phyloP scores from a whole-genome alignment of 2,888 invertebrate species.

The Rhabditophanes sp. region DNA sequence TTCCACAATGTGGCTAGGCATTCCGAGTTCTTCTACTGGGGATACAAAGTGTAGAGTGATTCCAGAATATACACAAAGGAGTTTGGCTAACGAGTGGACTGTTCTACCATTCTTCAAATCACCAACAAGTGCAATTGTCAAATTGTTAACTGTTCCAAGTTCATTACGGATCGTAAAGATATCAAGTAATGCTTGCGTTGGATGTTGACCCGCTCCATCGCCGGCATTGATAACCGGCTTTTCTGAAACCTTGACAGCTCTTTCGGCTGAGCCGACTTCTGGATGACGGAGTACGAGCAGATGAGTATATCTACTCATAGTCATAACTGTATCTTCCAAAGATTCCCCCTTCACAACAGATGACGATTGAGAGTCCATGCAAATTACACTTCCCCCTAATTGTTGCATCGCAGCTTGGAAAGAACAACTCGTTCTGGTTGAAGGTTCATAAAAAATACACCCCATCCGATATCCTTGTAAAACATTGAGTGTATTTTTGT shows the following conservation, averaged over 20 bases:
- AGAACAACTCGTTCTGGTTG: slow-evolving; percentile 85
- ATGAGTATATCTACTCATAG: slow-evolving; percentile 57
- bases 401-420: slow-evolving; percentile 91
- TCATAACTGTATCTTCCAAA: slow-evolving; percentile 55
- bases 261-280: slow-evolving; percentile 66
- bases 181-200: slow-evolving; percentile 88
- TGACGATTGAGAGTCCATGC: slow-evolving; percentile 60
- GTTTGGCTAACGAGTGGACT: slow-evolving; percentile 82
- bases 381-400: slow-evolving; percentile 76
- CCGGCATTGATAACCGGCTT: slow-evolving; percentile 75
- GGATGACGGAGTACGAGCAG: slow-evolving; percentile 85
- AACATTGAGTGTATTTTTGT: neutral
- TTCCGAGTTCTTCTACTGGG: slow-evolving; percentile 61
- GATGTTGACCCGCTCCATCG: slow-evolving; percentile 89
- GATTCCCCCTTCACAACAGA: slow-evolving; percentile 93
- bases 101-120: slow-evolving; percentile 93
- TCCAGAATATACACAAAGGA: slow-evolving; percentile 65
- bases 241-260: slow-evolving; percentile 28
- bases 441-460: slow-evolving; percentile 88
- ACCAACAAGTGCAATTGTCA: slow-evolving; percentile 92
- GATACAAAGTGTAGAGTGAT: slow-evolving; percentile 76
- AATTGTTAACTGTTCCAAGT: slow-evolving; percentile 89
- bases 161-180: slow-evolving; percentile 95
- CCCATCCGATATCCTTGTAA: slow-evolving; percentile 75
- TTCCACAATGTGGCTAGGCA: slow-evolving; percentile 71